Base-by-base conservation (phyloP, 2,113 vertebrate species). In the Cygnus buccinator region DNA sequence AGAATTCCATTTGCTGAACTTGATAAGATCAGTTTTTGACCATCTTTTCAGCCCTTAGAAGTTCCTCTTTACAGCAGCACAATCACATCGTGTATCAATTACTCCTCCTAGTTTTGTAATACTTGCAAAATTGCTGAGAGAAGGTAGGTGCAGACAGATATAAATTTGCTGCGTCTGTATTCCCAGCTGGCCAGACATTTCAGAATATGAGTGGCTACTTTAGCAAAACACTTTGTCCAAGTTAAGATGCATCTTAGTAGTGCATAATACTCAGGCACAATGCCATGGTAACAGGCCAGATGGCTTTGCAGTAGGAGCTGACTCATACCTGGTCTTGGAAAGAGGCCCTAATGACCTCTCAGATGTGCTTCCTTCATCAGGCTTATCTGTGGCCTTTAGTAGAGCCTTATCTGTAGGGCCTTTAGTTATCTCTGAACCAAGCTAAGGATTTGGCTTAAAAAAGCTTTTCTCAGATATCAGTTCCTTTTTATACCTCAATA, bases 241-340 rank as follows among this genome's bases (percentile, higher is more conserved):
- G 19, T 44, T 52, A 62, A 50, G 19, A 62, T 31, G 28, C 3
- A 33, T 37, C 68, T 77, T 84, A 23, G 3, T 13, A 41, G 18
- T 33, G 22, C 12, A 25, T 48, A 62, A 72, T n/a, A 39, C 33
- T 77, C 41, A 29, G 33, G 7, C 22, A 82, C 83, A 88, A 71
- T 50, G 3, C 1, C 62, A 21, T 57, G 3, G 41, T 41, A 84
- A 13, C 5, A 43, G 21, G 19, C 33, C 55, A 65, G 35, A 46
- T 46, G 19, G 25, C 13, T 84, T 66, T 84, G 19, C 21, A 59
- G 28, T 57, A 44, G 29, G 20, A 71, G 43, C 9, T 25, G 7
- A 59, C 2, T 77, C 43, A 44, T n/a, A 28, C 4, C 2, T 46
- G 1, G 0, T 15, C 77, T 57, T 13, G 18, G 28, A 67, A 79